phyloP scores from a whole-genome alignment of 2,113 vertebrate species.

The Lepidothrix coronata region DNA sequence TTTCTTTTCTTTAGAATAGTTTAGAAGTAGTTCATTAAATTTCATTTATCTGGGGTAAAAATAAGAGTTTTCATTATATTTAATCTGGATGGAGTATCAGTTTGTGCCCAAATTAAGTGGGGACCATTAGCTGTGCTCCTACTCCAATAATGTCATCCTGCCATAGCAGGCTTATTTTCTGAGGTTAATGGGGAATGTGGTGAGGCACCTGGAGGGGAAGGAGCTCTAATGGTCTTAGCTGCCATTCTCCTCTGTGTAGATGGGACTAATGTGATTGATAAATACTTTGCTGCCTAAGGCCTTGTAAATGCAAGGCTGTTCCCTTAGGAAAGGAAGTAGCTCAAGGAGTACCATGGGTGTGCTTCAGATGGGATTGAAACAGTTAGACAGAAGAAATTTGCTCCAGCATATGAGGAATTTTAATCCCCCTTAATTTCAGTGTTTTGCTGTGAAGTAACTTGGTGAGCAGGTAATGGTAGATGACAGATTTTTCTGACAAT shows the following conservation, averaged over 20 bases:
- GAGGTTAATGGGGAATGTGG: slow-evolving; percentile 48
- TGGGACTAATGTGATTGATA: not conserved
- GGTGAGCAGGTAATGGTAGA: not conserved
- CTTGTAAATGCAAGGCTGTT: not conserved
- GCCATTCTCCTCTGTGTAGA: not conserved
- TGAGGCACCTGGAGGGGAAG: slow-evolving; percentile 29
- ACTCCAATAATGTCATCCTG: slow-evolving; percentile 31
- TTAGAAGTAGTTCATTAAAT: not conserved
- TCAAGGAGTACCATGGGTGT: not conserved
- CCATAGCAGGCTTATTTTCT: slow-evolving; percentile 24
- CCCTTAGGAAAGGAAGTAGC: not conserved
- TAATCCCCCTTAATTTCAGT: not conserved
- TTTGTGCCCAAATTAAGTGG: not conserved
- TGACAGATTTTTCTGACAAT: not conserved
- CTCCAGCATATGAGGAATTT: not conserved
- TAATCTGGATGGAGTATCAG: not conserved
- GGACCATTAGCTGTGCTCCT: slow-evolving; percentile 28
- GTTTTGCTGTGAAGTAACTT: not conserved
- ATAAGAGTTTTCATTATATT: not conserved
- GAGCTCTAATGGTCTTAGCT: slow-evolving; percentile 1
- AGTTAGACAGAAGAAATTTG: not conserved
- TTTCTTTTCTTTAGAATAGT: not conserved
- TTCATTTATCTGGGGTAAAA: not conserved
- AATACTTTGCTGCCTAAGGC: slow-evolving; percentile 7
- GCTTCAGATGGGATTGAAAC: not conserved